phyloP scores from a whole-genome alignment of 2,888 invertebrate genomes.

The Ferdinandea cuprea region DNA sequence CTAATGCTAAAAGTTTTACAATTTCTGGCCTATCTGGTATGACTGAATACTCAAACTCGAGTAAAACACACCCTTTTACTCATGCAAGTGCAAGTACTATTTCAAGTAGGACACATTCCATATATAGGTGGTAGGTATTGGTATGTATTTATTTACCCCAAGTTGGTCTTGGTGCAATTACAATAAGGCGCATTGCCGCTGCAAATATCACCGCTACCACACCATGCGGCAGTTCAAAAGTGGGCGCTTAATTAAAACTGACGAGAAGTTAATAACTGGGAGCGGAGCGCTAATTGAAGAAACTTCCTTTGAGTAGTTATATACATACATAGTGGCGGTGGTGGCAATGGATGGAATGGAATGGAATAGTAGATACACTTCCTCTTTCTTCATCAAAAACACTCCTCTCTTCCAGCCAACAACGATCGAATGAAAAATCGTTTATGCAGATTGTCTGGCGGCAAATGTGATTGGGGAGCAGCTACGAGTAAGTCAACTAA shows the following conservation, averaged over 20 bases:
- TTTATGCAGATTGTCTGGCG: constrained; percentile 70
- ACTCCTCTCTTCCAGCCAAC: constrained; percentile 31
- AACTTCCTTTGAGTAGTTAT: constrained; percentile 63
- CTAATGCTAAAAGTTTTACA: constrained; percentile 19
- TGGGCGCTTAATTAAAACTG: constrained; percentile 78
- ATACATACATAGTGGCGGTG: too few relatives aligned
- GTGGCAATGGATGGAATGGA: constrained; percentile 18
- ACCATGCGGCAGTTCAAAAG: constrained; percentile 62
- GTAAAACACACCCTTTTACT: constrained; percentile 54
- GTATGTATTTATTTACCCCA: constrained; percentile 51
- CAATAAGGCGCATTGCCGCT: constrained; percentile 43
- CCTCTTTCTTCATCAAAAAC: constrained; percentile 38
- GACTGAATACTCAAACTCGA: too few relatives aligned
- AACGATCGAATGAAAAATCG: constrained; percentile 69
- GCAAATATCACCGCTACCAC: constrained; percentile 46
- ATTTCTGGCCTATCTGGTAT: constrained; percentile 5
- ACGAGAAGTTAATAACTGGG: constrained; percentile 78
- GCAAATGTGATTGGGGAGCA: constrained; percentile 66
- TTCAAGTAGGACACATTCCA: too few relatives aligned
- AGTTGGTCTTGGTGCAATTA: constrained; percentile 40
- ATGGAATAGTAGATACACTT: constrained; percentile 29
- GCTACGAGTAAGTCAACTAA: constrained; percentile 65
- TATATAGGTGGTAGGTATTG: too few relatives aligned
- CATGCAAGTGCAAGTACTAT: too few relatives aligned
- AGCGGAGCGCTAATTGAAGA: constrained; percentile 76